phyloP scores from a whole-genome alignment of 2,797 vertebrate genomes.

The Cuniculus paca region DNA sequence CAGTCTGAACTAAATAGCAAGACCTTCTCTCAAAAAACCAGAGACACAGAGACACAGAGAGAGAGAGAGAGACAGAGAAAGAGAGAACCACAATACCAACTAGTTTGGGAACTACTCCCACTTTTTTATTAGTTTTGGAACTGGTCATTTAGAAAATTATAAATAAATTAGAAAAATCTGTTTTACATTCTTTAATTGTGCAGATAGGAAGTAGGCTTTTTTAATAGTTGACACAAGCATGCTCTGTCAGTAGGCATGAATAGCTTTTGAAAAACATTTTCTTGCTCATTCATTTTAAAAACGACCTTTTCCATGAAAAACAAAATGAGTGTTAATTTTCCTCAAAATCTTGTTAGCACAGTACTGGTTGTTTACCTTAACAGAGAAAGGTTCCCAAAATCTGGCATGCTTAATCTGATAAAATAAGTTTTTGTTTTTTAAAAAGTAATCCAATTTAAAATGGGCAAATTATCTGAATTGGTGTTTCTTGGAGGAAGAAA shows the following conservation, averaged over 20 bases:
- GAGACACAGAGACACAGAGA: neutral
- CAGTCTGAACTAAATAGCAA: neutral
- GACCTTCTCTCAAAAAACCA: neutral
- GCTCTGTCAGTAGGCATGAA: neutral
- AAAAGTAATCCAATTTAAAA: neutral
- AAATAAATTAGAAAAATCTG: neutral
- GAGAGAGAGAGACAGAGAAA: neutral
- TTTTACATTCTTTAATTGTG: neutral
- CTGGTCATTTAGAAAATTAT: conserved; percentile 21
- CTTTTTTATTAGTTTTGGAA: conserved; percentile 31
- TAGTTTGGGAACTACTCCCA: neutral
- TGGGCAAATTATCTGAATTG: neutral
- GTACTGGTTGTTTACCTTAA: neutral
- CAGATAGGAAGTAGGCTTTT: neutral
- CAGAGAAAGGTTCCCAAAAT: neutral
- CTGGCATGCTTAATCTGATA: neutral
- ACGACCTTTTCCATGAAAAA: neutral
- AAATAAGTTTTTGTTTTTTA: neutral
- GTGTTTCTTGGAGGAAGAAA: neutral
- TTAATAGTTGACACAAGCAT: neutral
- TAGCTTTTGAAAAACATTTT: neutral
- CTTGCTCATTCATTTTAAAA: neutral
- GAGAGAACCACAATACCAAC: neutral
- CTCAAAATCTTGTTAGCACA: neutral
- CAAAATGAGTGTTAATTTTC: neutral